Conservation (phyloP, 1,140 invertebrate species). For the Drosophila auraria region DNA sequence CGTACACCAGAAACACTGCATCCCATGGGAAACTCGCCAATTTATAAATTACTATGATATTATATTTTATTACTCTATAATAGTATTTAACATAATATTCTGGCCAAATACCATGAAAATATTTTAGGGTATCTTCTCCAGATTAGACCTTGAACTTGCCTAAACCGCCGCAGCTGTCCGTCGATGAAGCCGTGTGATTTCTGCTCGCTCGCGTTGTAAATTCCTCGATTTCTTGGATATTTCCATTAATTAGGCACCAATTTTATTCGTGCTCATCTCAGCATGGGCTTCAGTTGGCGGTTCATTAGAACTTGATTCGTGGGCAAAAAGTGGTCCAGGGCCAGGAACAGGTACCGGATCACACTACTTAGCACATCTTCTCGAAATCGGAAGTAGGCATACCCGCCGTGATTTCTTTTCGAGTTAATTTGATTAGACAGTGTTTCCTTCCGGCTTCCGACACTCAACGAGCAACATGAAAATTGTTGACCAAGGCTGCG, state of each 20-base stretch:
- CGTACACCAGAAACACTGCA: too few species aligned
- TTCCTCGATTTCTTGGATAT: slow-evolving; percentile 16
- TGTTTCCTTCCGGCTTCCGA: slow-evolving; percentile 66
- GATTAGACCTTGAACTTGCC: slow-evolving; percentile 45
- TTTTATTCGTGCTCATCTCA: slow-evolving; percentile 17
- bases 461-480: slow-evolving; percentile 46
- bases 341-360: slow-evolving; percentile 1
- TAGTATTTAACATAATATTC: too few species aligned
- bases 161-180: slow-evolving; percentile 7
- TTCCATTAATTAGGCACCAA: slow-evolving; percentile 54
- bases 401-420: slow-evolving; percentile 22
- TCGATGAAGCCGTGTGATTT: slow-evolving; percentile 26
- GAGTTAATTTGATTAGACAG: slow-evolving; percentile 61
- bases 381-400: slow-evolving; percentile 44
- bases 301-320: slow-evolving; percentile 26
- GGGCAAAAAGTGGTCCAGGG: slow-evolving; percentile 37
- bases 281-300: slow-evolving; percentile 9
- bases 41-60: too few species aligned
- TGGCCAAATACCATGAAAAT: not conserved
- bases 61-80: too few species aligned
- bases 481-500: slow-evolving; percentile 58
- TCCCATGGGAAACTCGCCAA: too few species aligned
- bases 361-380: slow-evolving; percentile 44
- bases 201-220: slow-evolving; percentile 13
- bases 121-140: not conserved